A percentile compares a stretch with the other conserved stretches of the same genome.
These are phyloP conservation scores for Volucella inanis DNA, from an alignment of 2,888 invertebrate genomes.

Conservation along the genomic window DNA sequence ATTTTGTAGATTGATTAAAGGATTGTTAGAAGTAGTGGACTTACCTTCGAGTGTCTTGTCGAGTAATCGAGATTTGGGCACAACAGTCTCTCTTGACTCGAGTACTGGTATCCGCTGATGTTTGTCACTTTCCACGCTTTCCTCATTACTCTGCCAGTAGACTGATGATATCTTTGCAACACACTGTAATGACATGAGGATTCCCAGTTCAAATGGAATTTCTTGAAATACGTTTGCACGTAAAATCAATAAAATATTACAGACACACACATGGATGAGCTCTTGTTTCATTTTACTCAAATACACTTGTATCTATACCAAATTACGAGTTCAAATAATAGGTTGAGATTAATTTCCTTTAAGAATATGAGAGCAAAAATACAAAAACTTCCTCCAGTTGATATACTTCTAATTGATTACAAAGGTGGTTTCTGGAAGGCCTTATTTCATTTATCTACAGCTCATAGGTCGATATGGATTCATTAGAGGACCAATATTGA, in stretches of 20 bases:
- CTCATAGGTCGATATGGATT: neutral
- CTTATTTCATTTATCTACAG: slow-evolving; percentile 5
- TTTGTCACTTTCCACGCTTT: slow-evolving; percentile 91
- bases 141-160: slow-evolving; percentile 94
- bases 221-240: slow-evolving; percentile 29
- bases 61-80: slow-evolving; percentile 85
- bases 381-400: slow-evolving; percentile 47
- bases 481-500: slow-evolving; percentile 14
- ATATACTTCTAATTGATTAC: slow-evolving; percentile 68
- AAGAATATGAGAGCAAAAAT: slow-evolving; percentile 28
- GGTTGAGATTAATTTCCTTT: slow-evolving; percentile 47
- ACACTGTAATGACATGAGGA: slow-evolving; percentile 84
- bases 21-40: slow-evolving; percentile 17
- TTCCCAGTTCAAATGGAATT: slow-evolving; percentile 5
- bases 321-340: neutral
- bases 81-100: slow-evolving; percentile 89
- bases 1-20: slow-evolving; percentile 15
- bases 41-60: slow-evolving; percentile 81
- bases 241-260: slow-evolving; percentile 52
- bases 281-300: neutral
- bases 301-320: neutral
- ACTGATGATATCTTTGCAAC: slow-evolving; percentile 93
- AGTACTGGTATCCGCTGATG: slow-evolving; percentile 89
- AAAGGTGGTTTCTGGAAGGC: slow-evolving; percentile 6
- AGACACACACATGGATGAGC: slow-evolving; percentile 20